Evolutionary conservation across 2,113 vertebrate genomes (phyloP).

Genomic region (Genyomyrus donnyi): DNA sequence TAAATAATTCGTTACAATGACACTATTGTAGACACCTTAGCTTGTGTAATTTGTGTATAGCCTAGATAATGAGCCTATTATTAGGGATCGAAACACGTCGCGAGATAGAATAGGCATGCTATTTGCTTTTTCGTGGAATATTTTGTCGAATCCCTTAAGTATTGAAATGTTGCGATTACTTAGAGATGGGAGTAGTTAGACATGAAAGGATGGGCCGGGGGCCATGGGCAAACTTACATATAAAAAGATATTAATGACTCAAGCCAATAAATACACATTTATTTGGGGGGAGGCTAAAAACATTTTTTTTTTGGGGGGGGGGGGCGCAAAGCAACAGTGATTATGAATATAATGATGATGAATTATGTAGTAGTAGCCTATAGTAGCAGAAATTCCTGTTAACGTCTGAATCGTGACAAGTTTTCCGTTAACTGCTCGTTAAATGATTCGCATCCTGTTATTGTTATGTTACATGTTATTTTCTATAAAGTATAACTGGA

Average conservation of each 20-base stretch:
- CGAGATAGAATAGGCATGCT: neutral
- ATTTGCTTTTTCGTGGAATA: neutral
- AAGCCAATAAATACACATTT: neutral
- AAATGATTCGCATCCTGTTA: conserved; percentile 1
- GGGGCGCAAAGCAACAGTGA: neutral
- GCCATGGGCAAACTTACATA: neutral
- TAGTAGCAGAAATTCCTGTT: neutral
- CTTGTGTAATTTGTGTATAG: neutral
- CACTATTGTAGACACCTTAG: neutral
- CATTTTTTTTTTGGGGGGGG: neutral
- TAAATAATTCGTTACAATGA: neutral
- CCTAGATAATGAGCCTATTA: neutral
- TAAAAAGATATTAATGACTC: neutral
- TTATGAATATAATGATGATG: neutral
- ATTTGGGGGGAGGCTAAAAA: neutral
- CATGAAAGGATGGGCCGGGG: too few species aligned
- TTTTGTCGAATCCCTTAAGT: neutral
- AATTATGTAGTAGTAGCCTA: neutral
- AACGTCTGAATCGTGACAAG: neutral
- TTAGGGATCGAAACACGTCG: neutral
- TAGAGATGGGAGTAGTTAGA: too few species aligned
- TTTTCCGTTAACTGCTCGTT: neutral
- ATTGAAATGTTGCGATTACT: neutral
- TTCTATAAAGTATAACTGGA: neutral
- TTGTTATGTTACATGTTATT: neutral